Evolutionary conservation across 2,113 vertebrate species (phyloP), one percentile per base, ranked within the genome.

Genomic region (Corydoras sp.): DNA sequence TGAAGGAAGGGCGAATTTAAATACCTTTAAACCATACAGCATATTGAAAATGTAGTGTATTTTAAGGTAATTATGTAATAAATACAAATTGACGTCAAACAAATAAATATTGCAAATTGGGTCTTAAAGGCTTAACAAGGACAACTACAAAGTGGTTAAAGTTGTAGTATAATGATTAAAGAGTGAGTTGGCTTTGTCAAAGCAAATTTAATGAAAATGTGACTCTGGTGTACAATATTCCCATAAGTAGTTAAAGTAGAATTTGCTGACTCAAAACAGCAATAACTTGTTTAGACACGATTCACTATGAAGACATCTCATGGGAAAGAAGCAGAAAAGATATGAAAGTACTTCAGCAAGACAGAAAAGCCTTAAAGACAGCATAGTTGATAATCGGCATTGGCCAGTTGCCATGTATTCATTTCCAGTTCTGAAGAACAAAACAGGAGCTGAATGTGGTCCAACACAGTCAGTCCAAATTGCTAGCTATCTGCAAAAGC

Each of bases 241-340:
- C 43, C 35, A 5, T 54, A 63, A 68, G 55, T 55, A 71, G 13
- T 63, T 61, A 73, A 73, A 11, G 58, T 48, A 6, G 30, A 64
- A 71, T 58, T 49, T 68, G 55, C 63, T 50, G 74, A 65, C 74
- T 58, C 59, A 54, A 71, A 65, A 71, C 56, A 61, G 63, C 68
- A 58, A 54, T 71, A 32, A 74, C 58, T 43, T 74, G 72, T 71
- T 78, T 71, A 54, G 68, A 71, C 58, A 58, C 24, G 68, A 71
- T 66, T 66, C 68, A 66, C 56, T 55, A 51, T 66, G 35, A 65
- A 71, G 54, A 62, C 54, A 58, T 67, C 67, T 58, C 58, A 12
- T 1, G 59, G 18, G 66, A 67, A 51, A 14, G 53, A 56, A 15
- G 58, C 43, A 31, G 59, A 59, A 67, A 69, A 65, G 43, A 53